A percentile compares a stretch with the other conserved stretches of the same genome.
These are phyloP conservation scores for Synanthedon myopaeformis DNA, from an alignment of 2,888 invertebrate genomes.

Conservation along the genomic window DNA sequence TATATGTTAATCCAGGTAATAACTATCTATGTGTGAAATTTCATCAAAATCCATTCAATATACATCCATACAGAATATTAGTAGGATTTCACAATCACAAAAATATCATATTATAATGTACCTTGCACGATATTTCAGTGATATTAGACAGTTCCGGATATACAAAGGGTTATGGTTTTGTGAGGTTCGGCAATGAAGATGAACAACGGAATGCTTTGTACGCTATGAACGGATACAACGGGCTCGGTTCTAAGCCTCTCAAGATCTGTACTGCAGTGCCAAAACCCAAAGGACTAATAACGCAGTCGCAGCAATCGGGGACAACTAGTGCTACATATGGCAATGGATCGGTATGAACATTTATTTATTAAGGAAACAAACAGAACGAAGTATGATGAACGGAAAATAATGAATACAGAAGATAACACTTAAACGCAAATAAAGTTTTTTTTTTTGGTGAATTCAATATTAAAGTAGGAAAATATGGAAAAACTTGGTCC, in stretches of 20 bases:
- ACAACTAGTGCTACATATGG: conserved; percentile 36
- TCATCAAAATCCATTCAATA: no score
- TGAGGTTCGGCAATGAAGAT: conserved; percentile 92
- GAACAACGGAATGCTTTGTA: conserved; percentile 93
- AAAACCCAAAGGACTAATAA: conserved; percentile 74
- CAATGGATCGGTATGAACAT: conserved; percentile 41
- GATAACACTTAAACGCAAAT: no score
- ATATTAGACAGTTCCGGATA: conserved; percentile 90
- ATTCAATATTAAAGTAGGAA: no score
- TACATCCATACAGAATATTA: no score
- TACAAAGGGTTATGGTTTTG: conserved; percentile 96
- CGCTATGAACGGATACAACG: conserved; percentile 93
- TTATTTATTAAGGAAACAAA: neutral
- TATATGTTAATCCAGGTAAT: no score
- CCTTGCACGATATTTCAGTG: conserved; percentile 66
- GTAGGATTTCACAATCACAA: no score
- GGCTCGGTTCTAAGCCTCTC: conserved; percentile 87
- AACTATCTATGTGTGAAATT: no score
- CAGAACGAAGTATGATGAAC: neutral
- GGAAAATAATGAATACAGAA: neutral
- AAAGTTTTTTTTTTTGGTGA: no score
- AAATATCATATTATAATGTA: no score
- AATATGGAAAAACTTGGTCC: no score
- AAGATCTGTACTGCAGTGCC: conserved; percentile 95
- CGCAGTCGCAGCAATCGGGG: conserved; percentile 31